These are phyloP conservation scores for Pristionchus fissidentatus DNA, from an alignment of 2,888 invertebrate genomes.

Conservation along the genomic window DNA sequence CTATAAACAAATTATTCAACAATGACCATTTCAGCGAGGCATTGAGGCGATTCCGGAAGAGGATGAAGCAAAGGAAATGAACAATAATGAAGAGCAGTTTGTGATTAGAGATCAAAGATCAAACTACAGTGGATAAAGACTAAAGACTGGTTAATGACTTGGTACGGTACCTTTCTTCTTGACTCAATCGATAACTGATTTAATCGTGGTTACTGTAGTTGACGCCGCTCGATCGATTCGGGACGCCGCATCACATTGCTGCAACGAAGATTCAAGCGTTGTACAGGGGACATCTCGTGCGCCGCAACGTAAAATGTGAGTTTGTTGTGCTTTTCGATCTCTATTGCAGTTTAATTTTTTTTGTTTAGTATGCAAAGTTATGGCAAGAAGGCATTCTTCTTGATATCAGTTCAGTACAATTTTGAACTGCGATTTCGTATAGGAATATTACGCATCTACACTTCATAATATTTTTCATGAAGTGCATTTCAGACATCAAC, in stretches of 20 bases:
- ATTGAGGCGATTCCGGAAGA: conserved; percentile 15
- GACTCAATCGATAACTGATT: neutral
- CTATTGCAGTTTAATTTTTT: too few species aligned
- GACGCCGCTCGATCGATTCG: neutral
- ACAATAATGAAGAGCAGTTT: conserved; percentile 18
- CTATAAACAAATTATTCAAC: too few species aligned
- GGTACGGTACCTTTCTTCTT: conserved; percentile 20
- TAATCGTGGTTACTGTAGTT: too few species aligned
- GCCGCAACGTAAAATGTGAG: conserved; percentile 50
- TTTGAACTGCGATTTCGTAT: too few species aligned
- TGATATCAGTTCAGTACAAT: too few species aligned
- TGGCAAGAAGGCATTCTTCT: too few species aligned
- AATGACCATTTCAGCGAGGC: neutral
- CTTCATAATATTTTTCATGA: too few species aligned
- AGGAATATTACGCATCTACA: too few species aligned
- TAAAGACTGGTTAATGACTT: neutral
- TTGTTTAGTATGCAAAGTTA: too few species aligned
- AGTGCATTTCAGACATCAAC: too few species aligned
- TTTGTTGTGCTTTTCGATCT: too few species aligned
- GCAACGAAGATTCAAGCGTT: conserved; percentile 54
- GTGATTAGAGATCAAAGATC: conserved; percentile 26
- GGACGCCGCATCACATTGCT: conserved; percentile 46
- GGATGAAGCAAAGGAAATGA: conserved; percentile 44
- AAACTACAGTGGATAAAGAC: neutral
- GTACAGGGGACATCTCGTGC: conserved; percentile 51